A percentile compares a stretch with the other conserved stretches of the same genome.
These are phyloP conservation scores for Andrena marginata DNA, from an alignment of 2,888 invertebrate genomes.

Conservation along the genomic window DNA sequence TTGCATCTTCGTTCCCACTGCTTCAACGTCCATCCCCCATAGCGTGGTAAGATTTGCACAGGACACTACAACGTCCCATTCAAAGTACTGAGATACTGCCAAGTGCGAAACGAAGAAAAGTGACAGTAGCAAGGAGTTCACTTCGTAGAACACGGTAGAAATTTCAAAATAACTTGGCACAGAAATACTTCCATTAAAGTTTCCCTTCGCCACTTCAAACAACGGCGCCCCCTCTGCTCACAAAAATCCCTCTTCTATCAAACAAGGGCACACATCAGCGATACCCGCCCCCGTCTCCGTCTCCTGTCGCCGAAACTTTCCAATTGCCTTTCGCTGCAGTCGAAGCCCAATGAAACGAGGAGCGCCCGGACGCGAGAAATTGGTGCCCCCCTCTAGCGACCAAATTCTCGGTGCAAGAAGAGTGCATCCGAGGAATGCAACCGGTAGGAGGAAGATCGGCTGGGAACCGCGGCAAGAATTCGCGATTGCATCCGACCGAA, in stretches of 20 bases:
- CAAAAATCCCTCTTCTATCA: background rate
- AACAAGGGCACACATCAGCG: constrained; percentile 15
- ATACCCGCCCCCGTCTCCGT: background rate
- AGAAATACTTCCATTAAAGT: too few relatives aligned
- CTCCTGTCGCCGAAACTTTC: constrained; percentile 19
- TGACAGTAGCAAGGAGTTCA: too few relatives aligned
- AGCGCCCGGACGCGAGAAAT: constrained; percentile 40
- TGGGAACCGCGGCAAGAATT: constrained; percentile 48
- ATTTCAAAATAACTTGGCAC: too few relatives aligned
- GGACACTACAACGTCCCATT: too few relatives aligned
- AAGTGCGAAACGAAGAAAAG: too few relatives aligned
- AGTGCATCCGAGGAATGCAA: constrained; percentile 46
- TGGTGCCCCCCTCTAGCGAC: constrained; percentile 24
- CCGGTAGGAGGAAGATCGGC: constrained; percentile 28
- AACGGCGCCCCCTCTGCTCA: background rate
- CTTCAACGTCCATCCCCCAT: background rate
- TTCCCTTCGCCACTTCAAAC: too few relatives aligned
- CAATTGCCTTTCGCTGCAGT: constrained; percentile 42
- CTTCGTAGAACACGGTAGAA: too few relatives aligned
- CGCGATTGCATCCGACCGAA: constrained; percentile 52
- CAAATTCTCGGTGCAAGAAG: constrained; percentile 45
- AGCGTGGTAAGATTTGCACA: too few relatives aligned
- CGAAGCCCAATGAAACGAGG: constrained; percentile 15
- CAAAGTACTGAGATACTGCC: too few relatives aligned
- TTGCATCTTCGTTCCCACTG: constrained; percentile 24